Evolutionary conservation across 2,888 invertebrate species (phyloP).

Genomic region (Cerastis rubricosa): DNA sequence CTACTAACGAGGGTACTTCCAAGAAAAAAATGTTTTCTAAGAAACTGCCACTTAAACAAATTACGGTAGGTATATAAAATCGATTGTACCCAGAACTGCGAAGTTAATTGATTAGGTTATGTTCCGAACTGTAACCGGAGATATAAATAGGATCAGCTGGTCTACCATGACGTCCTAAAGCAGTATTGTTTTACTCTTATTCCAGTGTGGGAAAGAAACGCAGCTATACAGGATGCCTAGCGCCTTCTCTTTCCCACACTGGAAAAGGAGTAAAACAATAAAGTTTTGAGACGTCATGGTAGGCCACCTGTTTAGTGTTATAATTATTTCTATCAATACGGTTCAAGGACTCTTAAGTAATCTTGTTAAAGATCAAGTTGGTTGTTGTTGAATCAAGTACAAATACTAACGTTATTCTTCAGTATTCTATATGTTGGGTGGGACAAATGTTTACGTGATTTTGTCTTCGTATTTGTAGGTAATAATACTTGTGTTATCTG

Average conservation of each 20-base stretch:
- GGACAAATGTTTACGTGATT: neutral
- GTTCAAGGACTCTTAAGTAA: conserved; percentile 5
- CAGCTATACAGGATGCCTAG: no score
- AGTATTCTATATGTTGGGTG: neutral
- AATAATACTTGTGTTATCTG: no score
- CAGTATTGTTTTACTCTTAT: no score
- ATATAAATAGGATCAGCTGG: conserved; percentile 10
- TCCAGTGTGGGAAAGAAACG: no score
- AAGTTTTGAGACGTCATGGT: no score
- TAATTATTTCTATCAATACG: conserved; percentile 22
- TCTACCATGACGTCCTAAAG: no score
- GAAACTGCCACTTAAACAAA: neutral
- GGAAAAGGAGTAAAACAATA: no score
- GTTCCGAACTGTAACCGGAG: neutral
- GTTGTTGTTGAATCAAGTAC: neutral
- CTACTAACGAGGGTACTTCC: no score
- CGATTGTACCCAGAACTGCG: neutral
- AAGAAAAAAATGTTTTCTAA: neutral
- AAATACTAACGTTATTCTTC: neutral
- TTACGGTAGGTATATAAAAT: neutral
- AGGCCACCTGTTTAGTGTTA: no score
- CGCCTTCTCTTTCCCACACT: no score
- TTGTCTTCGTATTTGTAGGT: neutral
- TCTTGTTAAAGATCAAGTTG: neutral
- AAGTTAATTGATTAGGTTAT: conserved; percentile 30